Conservation (phyloP, 2,888 invertebrate genomes). For the Calephelis perditalis region DNA sequence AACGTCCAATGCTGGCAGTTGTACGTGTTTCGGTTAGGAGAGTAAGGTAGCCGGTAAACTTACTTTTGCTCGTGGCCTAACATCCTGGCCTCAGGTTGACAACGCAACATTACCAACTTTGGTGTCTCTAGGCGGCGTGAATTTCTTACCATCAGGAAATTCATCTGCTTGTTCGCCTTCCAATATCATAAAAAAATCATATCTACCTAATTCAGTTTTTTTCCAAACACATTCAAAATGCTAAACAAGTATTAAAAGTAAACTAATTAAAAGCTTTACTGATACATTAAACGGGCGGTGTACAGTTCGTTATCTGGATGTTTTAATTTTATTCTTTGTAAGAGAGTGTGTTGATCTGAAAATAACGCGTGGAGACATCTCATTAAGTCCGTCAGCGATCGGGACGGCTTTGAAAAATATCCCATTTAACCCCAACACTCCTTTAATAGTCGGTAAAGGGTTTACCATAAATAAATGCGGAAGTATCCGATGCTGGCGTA, state of each 20-base stretch:
- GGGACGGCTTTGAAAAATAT: conserved; percentile 69
- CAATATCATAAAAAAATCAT: no score
- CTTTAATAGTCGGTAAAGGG: conserved; percentile 73
- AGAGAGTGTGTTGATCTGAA: conserved; percentile 49
- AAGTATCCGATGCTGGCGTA: conserved; percentile 53
- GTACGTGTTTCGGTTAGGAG: no score
- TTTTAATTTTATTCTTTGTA: conserved; percentile 30
- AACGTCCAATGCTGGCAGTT: no score
- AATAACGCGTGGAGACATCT: conserved; percentile 72
- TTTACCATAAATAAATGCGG: conserved; percentile 75
- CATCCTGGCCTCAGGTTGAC: no score
- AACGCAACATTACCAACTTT: no score
- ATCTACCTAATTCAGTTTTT: background rate
- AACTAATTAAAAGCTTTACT: conserved; percentile 6
- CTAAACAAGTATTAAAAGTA: background rate
- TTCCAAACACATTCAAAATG: background rate
- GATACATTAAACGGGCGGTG: conserved; percentile 11
- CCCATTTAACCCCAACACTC: conserved; percentile 72
- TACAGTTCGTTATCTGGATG: conserved; percentile 34
- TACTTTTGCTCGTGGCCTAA: no score
- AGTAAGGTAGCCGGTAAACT: no score
- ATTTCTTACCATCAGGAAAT: no score
- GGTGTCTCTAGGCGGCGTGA: no score
- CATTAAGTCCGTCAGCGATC: conserved; percentile 70
- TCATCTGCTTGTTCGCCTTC: no score